Percentiles rank a stretch among this genome's conserved stretches.
Evolutionary conservation across 1,140 invertebrate genomes (phyloP).

Genomic region (Samia ricini): DNA sequence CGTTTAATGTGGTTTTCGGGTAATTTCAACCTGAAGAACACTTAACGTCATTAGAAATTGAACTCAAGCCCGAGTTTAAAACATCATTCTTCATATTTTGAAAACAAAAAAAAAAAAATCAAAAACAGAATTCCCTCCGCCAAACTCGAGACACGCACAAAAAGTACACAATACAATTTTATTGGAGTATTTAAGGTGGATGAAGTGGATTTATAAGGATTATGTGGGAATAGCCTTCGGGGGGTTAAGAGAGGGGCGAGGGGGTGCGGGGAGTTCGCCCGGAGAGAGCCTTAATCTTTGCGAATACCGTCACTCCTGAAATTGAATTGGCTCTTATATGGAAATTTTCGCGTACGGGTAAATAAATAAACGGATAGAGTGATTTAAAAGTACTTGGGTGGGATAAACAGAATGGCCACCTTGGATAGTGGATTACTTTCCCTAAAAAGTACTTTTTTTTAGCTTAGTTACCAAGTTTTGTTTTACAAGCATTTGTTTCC

Average conservation of each 20-base stretch:
- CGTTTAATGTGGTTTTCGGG: too few relatives aligned
- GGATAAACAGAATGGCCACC: constrained; percentile 6
- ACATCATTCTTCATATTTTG: not conserved
- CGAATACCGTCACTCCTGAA: constrained; percentile 51
- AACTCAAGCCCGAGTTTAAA: too few relatives aligned
- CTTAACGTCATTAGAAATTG: too few relatives aligned
- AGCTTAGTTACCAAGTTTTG: not conserved
- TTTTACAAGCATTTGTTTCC: not conserved
- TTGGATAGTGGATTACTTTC: constrained; percentile 1
- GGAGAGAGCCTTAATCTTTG: constrained; percentile 51
- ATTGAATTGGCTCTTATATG: constrained; percentile 71
- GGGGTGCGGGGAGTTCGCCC: not conserved
- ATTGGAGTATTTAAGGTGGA: constrained; percentile 73
- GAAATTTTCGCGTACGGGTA: constrained; percentile 66
- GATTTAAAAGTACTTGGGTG: constrained; percentile 10
- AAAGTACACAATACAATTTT: constrained; percentile 51
- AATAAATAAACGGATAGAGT: constrained; percentile 46
- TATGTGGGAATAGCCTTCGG: constrained; percentile 55
- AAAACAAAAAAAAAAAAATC: not conserved
- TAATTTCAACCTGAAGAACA: too few relatives aligned
- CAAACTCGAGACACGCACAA: not conserved
- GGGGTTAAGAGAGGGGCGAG: constrained; percentile 6
- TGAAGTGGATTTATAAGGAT: constrained; percentile 74
- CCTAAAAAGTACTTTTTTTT: not conserved
- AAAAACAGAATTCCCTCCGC: not conserved